A percentile compares a stretch with the other conserved stretches of the same genome.
Evolutionary conservation across 1,140 invertebrate species (phyloP).

Genomic region (Bombus superbus): DNA sequence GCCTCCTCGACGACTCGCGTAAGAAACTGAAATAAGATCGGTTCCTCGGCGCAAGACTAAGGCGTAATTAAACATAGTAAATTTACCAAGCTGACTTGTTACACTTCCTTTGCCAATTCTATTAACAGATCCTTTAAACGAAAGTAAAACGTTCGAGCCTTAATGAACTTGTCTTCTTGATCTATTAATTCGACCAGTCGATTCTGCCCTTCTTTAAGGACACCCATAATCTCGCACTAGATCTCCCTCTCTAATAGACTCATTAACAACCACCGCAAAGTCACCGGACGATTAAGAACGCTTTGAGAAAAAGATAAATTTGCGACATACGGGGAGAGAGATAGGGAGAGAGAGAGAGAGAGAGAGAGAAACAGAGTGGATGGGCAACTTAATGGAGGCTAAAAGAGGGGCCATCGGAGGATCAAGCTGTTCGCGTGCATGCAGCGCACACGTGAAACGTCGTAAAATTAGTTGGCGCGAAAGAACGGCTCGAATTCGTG

Average conservation of each 20-base stretch:
- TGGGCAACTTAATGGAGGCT: constrained; percentile 1
- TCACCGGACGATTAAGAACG: not conserved
- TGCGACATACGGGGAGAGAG: too few relatives aligned
- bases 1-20: too few relatives aligned
- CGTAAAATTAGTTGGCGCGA: constrained; percentile 48
- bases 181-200: not conserved
- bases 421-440: constrained; percentile 24
- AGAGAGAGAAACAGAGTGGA: not conserved
- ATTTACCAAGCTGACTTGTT: not conserved
- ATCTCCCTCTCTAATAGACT: not conserved
- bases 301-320: not conserved
- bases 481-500: constrained; percentile 41
- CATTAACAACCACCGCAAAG: not conserved
- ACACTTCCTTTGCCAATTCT: not conserved
- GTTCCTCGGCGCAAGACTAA: not conserved
- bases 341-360: not conserved
- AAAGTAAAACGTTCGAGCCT: not conserved
- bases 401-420: not conserved
- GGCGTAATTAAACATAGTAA: not conserved
- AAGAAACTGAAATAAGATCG: not conserved
- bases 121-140: not conserved
- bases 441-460: not conserved
- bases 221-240: not conserved
- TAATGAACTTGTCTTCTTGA: not conserved
- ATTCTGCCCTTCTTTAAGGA: not conserved